Evolutionary conservation across 1,140 invertebrate species (phyloP), one percentile per base, ranked within the genome.

Genomic region (Tetragonula clypearis): DNA sequence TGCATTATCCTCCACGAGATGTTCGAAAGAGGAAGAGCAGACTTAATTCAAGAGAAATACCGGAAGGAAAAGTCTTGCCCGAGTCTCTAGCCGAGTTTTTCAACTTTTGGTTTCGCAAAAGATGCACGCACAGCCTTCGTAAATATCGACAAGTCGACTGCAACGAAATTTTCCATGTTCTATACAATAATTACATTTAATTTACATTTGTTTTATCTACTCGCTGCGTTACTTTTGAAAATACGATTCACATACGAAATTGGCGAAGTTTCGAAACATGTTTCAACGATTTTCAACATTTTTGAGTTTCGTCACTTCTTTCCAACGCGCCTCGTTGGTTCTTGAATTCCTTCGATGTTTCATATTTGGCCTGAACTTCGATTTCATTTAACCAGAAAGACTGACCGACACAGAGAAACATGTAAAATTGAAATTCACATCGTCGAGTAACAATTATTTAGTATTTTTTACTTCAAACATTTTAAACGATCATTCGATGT

Each of bases 1-100:
- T 79, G 82, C 66, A 72, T 84, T 84, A 84, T 81, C 71, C 83
- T 81, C 71, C 78, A n/a, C 12, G n/a, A 79, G 56, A 55, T 80
- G 58, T 66, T 85, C 69, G n/a, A 62, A 58, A 35, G 68, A 41
- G 30, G 56, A 72, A 49, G 41, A 19, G 21, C 35, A 55, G 23
- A 30, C 75, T 85, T 66, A 69, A 85, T 84, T 84, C 26, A 30
- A 35, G 15, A 23, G 17, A 21, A 55, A 49, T 9, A 21, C n/a
- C 14, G 41, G 41, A 72, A 9, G n/a, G 69, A 14, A 49, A 72
- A 41, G 49, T 71, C 11, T 30, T 49, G 4, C 14, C 15, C 17
- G 19, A 30, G 30, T 30, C 6, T 68, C 15, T 6, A n/a, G 15
- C 35, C 65, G 68, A 69, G 30, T 41, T 65, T n/a, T 23, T 69